Percentiles rank a stretch among this genome's conserved stretches.
Conservation (phyloP, 2,888 invertebrate genomes). For the Athripsodes cinereus region DNA sequence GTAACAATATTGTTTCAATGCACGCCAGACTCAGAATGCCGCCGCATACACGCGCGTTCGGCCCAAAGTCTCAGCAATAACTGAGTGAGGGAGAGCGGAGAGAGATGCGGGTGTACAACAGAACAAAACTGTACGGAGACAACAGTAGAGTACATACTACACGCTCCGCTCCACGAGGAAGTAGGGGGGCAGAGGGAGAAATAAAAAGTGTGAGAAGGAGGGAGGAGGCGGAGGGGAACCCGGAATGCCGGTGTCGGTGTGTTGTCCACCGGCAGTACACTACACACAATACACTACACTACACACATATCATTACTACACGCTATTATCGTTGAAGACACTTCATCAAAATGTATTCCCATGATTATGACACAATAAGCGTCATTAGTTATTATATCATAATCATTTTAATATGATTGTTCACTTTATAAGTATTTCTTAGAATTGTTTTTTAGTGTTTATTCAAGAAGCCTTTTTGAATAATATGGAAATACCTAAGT, state of each 20-base stretch:
- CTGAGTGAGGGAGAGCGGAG: constrained; percentile 40
- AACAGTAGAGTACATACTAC: background rate
- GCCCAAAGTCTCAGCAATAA: constrained; percentile 40
- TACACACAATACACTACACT: background rate
- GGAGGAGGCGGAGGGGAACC: constrained; percentile 32
- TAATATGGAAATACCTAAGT: too few species aligned
- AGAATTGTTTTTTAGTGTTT: too few species aligned
- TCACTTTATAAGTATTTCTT: too few species aligned
- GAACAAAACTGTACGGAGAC: background rate
- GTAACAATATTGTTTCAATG: constrained; percentile 34
- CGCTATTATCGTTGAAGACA: too few species aligned
- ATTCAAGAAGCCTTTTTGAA: too few species aligned
- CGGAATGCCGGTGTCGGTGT: constrained; percentile 21
- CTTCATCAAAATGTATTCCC: constrained; percentile 2
- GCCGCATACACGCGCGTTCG: constrained; percentile 11
- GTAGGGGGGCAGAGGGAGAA: constrained; percentile 29
- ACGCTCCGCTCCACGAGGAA: background rate
- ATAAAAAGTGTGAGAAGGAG: constrained; percentile 33
- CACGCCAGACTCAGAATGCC: constrained; percentile 19
- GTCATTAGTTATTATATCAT: too few species aligned
- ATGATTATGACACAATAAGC: background rate
- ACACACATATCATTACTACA: too few species aligned
- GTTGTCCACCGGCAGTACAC: constrained; percentile 1
- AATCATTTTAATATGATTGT: too few species aligned
- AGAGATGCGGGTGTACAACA: constrained; percentile 31